phyloP scores from a whole-genome alignment of 2,113 vertebrate genomes.

The Chitala chitala region DNA sequence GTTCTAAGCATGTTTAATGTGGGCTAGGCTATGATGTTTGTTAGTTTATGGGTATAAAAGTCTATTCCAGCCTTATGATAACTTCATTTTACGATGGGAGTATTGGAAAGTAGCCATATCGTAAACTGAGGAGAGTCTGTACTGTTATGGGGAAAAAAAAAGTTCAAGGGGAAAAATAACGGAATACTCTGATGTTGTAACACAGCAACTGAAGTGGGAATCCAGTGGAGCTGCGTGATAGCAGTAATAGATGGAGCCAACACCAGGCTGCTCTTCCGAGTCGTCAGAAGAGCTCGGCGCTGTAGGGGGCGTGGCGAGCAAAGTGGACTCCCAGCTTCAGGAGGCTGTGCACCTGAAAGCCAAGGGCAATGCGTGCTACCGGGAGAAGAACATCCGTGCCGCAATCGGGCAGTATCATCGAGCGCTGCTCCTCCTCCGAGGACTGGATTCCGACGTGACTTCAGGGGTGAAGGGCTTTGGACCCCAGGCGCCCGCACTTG shows the following conservation, averaged over 20 bases:
- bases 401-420: conserved; percentile 82
- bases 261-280: neutral
- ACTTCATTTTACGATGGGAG: too few species aligned
- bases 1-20: too few species aligned
- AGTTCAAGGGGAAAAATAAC: neutral
- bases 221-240: conserved; percentile 15
- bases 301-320: conserved; percentile 1
- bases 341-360: conserved; percentile 70
- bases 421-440: conserved; percentile 73
- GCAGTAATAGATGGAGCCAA: conserved; percentile 13
- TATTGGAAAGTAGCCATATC: too few species aligned
- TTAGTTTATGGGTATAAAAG: too few species aligned
- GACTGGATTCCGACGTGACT: conserved; percentile 66
- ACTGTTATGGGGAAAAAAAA: too few species aligned
- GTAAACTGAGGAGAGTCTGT: too few species aligned
- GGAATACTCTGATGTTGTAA: neutral
- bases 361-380: conserved; percentile 74
- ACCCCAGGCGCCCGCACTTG: conserved; percentile 53
- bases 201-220: conserved; percentile 13
- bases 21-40: too few species aligned
- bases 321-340: conserved; percentile 55
- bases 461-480: conserved; percentile 61
- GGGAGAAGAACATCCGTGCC: conserved; percentile 67
- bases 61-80: too few species aligned
- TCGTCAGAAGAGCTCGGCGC: conserved; percentile 24